Conservation (phyloP, 2,797 vertebrate species). For the Rhabdomys pumilio region DNA sequence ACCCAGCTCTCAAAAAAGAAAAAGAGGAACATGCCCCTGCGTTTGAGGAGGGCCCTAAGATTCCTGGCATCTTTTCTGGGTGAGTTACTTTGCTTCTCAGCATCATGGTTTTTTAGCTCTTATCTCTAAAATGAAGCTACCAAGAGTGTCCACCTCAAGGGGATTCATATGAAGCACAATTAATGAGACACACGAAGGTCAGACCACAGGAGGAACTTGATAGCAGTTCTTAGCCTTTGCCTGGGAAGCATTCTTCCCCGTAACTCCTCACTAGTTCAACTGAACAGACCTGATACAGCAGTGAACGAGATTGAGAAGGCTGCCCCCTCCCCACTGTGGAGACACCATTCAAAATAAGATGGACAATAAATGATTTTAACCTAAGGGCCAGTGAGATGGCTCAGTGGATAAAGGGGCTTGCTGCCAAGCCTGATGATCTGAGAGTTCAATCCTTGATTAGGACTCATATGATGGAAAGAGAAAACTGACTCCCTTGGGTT, state of each 20-base stretch:
- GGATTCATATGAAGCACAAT: neutral
- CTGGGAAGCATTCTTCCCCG: neutral
- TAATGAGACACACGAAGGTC: neutral
- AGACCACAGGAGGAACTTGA: neutral
- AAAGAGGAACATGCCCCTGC: neutral
- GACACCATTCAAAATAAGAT: neutral
- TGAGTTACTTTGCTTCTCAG: neutral
- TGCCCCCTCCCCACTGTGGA: neutral
- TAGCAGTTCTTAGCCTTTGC: neutral
- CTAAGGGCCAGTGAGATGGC: neutral
- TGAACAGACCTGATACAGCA: neutral
- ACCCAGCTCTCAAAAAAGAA: neutral
- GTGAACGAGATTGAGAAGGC: neutral
- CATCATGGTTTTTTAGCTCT: neutral
- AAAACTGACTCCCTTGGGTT: neutral
- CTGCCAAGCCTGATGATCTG: neutral
- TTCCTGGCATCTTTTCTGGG: neutral
- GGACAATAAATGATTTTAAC: neutral
- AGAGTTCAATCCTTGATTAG: neutral
- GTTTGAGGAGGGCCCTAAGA: constrained; percentile 17
- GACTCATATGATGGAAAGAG: neutral
- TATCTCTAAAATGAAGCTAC: constrained; percentile 21
- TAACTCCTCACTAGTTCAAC: neutral
- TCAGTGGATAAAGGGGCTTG: neutral
- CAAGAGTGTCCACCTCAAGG: neutral